Conservation (phyloP, 1,140 invertebrate genomes). For the Parapsyche elsis region DNA sequence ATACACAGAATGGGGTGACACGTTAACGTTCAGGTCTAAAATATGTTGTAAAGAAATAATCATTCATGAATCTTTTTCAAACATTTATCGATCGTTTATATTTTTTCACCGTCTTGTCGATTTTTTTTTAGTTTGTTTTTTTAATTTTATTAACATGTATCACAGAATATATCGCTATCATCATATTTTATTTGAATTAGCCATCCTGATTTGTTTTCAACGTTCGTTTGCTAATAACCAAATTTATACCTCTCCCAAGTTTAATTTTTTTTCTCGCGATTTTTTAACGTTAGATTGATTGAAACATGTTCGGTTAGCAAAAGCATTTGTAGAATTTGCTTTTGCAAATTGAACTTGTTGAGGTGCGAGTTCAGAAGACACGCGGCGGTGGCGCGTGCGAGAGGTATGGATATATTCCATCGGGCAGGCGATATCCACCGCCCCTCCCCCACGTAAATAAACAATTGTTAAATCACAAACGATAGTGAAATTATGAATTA, state of each 20-base stretch:
- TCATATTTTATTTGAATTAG: conserved; percentile 13
- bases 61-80: neutral
- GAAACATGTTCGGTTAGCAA: conserved; percentile 35
- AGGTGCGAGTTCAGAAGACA: conserved; percentile 46
- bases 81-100: neutral
- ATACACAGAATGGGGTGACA: conserved; percentile 41
- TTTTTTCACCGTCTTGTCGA: neutral
- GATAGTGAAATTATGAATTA: neutral
- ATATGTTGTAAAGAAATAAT: neutral
- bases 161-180: conserved; percentile 24
- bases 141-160: neutral
- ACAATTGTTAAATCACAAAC: neutral
- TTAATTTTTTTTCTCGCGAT: conserved; percentile 40
- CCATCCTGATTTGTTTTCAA: conserved; percentile 4
- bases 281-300: conserved; percentile 23
- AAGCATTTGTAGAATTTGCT: conserved; percentile 27
- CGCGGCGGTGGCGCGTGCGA: conserved; percentile 52
- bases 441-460: conserved; percentile 29
- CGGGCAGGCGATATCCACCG: conserved; percentile 54
- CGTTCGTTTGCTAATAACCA: conserved; percentile 16
- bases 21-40: conserved; percentile 29
- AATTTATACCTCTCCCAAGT: conserved; percentile 39
- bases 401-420: conserved; percentile 48
- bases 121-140: neutral
- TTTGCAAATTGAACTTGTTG: conserved; percentile 35